Evolutionary conservation across 1,140 invertebrate genomes (phyloP).

Genomic region (Drosophila elegans): DNA sequence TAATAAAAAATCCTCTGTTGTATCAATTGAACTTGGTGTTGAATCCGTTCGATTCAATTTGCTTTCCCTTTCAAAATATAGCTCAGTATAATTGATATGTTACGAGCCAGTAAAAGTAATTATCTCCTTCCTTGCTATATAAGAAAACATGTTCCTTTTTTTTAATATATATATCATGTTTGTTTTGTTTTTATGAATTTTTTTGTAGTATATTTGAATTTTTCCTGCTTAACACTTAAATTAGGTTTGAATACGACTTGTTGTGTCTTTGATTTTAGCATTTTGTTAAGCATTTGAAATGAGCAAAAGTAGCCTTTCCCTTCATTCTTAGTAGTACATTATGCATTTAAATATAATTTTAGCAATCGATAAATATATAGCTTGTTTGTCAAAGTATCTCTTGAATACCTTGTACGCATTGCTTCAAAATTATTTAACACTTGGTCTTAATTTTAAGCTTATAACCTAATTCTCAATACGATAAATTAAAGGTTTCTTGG

Average conservation of each 20-base stretch:
- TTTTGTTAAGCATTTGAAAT: constrained; percentile 61
- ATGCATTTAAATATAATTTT: constrained; percentile 47
- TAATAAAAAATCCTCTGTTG: constrained; percentile 44
- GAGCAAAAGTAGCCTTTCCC: constrained; percentile 62
- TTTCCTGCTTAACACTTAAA: constrained; percentile 70
- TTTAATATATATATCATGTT: constrained; percentile 45
- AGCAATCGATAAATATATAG: constrained; percentile 73
- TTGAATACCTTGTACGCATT: constrained; percentile 43
- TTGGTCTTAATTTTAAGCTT: constrained; percentile 54
- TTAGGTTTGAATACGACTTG: constrained; percentile 49
- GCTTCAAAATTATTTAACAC: constrained; percentile 68
- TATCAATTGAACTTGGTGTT: constrained; percentile 72
- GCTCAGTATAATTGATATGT: constrained; percentile 81
- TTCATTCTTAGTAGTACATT: constrained; percentile 53
- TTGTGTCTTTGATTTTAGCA: constrained; percentile 50
- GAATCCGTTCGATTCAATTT: constrained; percentile 63
- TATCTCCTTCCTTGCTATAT: constrained; percentile 36
- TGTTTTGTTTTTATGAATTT: constrained; percentile 21
- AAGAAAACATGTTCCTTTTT: constrained; percentile 52
- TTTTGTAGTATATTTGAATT: constrained; percentile 38
- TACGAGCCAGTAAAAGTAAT: constrained; percentile 69
- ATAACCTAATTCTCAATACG: constrained; percentile 52
- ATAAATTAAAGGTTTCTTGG: constrained; percentile 46
- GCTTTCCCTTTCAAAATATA: constrained; percentile 54
- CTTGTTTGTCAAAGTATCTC: constrained; percentile 33